Base-by-base conservation (phyloP, 2,888 invertebrate genomes). In the Campopleginae sp. region DNA sequence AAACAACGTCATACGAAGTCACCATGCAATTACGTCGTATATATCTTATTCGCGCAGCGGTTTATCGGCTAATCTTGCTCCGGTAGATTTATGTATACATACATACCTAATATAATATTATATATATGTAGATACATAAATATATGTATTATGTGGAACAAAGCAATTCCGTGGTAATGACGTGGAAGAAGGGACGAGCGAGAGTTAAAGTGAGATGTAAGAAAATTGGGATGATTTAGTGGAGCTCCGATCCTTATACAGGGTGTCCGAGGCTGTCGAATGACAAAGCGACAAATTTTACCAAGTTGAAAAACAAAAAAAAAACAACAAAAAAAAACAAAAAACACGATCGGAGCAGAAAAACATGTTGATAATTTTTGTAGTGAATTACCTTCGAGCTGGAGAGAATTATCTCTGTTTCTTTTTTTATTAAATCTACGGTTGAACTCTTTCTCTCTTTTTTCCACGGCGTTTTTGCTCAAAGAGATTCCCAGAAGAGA, bases 401-500 rank as follows among this genome's bases (percentile, higher is more conserved):
- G 6, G 14, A 23, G 58, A 38, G 33, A n/a, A 77, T 51, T 58
- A 65, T 44, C 46, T 65, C 68, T 71, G 44, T 82, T 74, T 42
- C 14, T 80, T 74, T 58, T 61, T 54, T 54, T 78, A 71, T 61
- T 33, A 85, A 87, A 87, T 86, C 85, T 86, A 87, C 85, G 84
- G 54, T 61, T 77, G 58, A 54, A 63, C 33, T 27, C 48, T 58
- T 31, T 6, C 4, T 63, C 31, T 38, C 63, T 23, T 65, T 17
- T 33, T 19, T 66, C 77, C 77, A 88, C 87, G 86, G 44, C 44
- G 80, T 87, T 87, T 82, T 87, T 82, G 87, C 87, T 89, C 89
- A 88, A 89, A 89, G 88, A 87, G 87, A 88, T 89, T 89, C 86
- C 87, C 86, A 86, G 87, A 87, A 82, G 88, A 87, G 84, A 89